Conservation (phyloP, 2,888 invertebrate species). For the Uloborus plumipes region DNA sequence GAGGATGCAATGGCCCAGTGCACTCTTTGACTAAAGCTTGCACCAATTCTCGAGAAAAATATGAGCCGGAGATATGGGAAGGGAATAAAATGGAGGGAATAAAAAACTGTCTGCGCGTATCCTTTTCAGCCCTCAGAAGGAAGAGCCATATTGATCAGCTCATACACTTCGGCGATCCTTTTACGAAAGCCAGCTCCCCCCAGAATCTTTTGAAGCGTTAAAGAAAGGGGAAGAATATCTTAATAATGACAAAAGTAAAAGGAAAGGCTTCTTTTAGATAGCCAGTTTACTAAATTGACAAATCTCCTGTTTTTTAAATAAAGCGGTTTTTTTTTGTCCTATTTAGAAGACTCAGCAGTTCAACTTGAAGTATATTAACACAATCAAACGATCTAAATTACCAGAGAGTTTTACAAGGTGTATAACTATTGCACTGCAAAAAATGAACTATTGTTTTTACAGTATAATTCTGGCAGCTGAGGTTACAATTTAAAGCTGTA, state of each 20-base stretch:
- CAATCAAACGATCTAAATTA: too few relatives aligned
- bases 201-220: constrained; percentile 14
- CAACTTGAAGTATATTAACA: too few relatives aligned
- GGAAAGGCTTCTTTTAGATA: constrained; percentile 6
- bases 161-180: constrained; percentile 46
- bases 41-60: constrained; percentile 25
- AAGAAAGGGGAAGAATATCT: constrained; percentile 32
- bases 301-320: too few relatives aligned
- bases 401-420: too few relatives aligned
- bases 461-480: too few relatives aligned
- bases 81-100: background rate
- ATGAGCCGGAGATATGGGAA: constrained; percentile 17
- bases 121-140: constrained; percentile 37
- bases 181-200: constrained; percentile 23
- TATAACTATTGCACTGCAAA: too few relatives aligned
- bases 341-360: too few relatives aligned
- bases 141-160: constrained; percentile 57
- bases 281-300: constrained; percentile 22
- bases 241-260: constrained; percentile 24
- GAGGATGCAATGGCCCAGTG: constrained; percentile 36
- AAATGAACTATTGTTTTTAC: too few relatives aligned
- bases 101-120: constrained; percentile 26
- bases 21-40: constrained; percentile 51
- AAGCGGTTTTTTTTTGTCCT: too few relatives aligned
- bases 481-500: too few relatives aligned